Conservation (phyloP, 2,113 vertebrate species). For the Trogon surrucura region DNA sequence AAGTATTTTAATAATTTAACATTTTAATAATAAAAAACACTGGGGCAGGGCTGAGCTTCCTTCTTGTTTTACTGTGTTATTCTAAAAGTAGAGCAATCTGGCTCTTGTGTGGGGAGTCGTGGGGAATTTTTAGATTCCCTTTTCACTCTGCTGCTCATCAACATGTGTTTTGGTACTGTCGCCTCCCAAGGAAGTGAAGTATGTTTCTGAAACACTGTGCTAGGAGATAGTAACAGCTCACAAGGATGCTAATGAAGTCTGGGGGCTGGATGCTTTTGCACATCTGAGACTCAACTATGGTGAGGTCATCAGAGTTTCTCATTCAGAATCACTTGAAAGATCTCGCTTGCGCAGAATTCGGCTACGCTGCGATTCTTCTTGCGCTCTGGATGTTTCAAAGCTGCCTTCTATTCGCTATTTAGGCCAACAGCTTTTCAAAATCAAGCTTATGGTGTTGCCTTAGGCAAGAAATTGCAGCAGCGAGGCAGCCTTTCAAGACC, state of each 20-base stretch:
- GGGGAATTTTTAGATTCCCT: conserved; percentile 51
- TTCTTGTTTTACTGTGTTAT: background rate
- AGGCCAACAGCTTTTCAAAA: conserved; percentile 45
- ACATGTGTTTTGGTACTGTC: conserved; percentile 46
- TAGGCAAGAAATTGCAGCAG: conserved; percentile 24
- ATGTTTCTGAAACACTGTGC: conserved; percentile 37
- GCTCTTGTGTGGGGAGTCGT: background rate
- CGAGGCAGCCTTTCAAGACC: background rate
- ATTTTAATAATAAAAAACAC: background rate
- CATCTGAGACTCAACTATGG: background rate
- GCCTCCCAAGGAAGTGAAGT: conserved; percentile 31
- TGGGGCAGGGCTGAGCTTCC: background rate
- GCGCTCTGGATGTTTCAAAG: background rate
- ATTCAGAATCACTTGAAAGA: conserved; percentile 7
- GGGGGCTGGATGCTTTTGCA: conserved; percentile 50
- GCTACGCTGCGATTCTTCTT: background rate
- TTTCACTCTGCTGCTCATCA: conserved; percentile 33
- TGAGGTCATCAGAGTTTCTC: conserved; percentile 32
- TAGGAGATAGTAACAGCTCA: conserved; percentile 44
- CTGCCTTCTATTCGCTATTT: conserved; percentile 9
- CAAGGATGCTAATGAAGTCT: conserved; percentile 53
- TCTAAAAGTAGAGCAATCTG: background rate
- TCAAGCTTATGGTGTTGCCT: background rate
- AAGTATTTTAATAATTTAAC: background rate
- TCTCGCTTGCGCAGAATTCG: background rate